Evolutionary conservation across 2,113 vertebrate genomes (phyloP), one percentile per base, ranked within the genome.

Genomic region (Atlantisia rogersi): DNA sequence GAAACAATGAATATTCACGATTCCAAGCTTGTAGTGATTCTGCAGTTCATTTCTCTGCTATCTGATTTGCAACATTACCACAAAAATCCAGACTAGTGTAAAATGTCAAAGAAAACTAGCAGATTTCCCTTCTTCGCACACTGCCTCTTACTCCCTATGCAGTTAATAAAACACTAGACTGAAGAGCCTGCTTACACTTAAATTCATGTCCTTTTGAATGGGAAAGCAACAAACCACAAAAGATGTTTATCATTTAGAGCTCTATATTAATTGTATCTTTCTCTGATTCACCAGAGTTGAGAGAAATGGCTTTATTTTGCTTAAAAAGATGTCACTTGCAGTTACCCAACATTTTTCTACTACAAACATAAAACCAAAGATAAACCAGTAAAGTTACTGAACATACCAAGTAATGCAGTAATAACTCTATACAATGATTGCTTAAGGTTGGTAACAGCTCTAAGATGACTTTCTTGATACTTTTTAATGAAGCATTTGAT

Each of bases 1-100:
- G 37, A 83, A 21, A 1, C 12, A 59, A 86, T 90, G 79, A 95
- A 94, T 96, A 94, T 92, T 95, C 71, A 94, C 76, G 2, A 82
- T 39, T 21, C 39, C 59, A 80, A 65, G 62, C 35, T 62, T 46
- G 12, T 11, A 85, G 48, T 37, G 39, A 24, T 90, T 92, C 67
- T 7, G 3, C 55, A 90, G 71, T 62, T 90, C 70, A 73, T 77
- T 94, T 92, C 32, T 82, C 20, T 17, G 82, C 32, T 52, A 20
- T 52, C 42, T 50, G 62, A 76, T 90, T 60, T 92, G 44, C 55
- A 92, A 68, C 24, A 50, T 11, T 69, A 55, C 82, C 79, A 77
- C 62, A 82, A 92, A 94, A 96, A 90, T 80, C 40, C 53, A 90
- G 67, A 73, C 26, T 48, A 84, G 31, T 11, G 87, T 29, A 80